Percentiles rank a stretch among this genome's conserved stretches.
Conservation (phyloP, 2,888 invertebrate species). For the Argyra leucocephala region DNA sequence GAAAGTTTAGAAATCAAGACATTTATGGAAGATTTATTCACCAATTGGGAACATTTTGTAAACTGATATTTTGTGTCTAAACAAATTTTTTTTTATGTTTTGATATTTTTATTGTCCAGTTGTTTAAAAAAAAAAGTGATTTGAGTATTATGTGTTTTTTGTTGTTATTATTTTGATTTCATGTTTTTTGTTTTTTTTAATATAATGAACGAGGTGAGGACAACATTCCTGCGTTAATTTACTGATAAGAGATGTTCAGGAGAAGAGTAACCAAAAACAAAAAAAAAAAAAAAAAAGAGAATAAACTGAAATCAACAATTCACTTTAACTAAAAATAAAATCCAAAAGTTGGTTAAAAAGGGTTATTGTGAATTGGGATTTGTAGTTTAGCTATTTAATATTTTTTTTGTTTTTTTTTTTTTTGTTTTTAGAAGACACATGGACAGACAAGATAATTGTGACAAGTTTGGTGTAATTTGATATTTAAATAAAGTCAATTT, state of each 20-base stretch:
- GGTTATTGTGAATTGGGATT: too few relatives aligned
- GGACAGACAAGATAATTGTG: constrained; percentile 1
- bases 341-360: too few relatives aligned
- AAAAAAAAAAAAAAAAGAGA: too few relatives aligned
- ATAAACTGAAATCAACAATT: too few relatives aligned
- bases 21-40: neutral
- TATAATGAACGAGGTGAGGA: constrained; percentile 6
- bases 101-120: neutral
- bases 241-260: neutral
- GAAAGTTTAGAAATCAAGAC: constrained; percentile 1
- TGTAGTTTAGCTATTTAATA: neutral
- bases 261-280: too few relatives aligned
- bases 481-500: constrained; percentile 1
- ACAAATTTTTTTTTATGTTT: neutral
- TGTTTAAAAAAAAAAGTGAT: too few relatives aligned
- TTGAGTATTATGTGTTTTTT: neutral
- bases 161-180: neutral
- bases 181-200: neutral
- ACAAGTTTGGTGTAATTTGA: neutral
- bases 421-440: constrained; percentile 3
- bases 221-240: constrained; percentile 1
- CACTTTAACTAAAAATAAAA: too few relatives aligned
- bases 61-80: constrained; percentile 2
- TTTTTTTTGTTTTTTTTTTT: neutral
- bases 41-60: neutral